Percentiles rank a stretch among this genome's conserved stretches.
phyloP scores from a whole-genome alignment of 2,797 vertebrate species.

The Arnoldichthys spilopterus region DNA sequence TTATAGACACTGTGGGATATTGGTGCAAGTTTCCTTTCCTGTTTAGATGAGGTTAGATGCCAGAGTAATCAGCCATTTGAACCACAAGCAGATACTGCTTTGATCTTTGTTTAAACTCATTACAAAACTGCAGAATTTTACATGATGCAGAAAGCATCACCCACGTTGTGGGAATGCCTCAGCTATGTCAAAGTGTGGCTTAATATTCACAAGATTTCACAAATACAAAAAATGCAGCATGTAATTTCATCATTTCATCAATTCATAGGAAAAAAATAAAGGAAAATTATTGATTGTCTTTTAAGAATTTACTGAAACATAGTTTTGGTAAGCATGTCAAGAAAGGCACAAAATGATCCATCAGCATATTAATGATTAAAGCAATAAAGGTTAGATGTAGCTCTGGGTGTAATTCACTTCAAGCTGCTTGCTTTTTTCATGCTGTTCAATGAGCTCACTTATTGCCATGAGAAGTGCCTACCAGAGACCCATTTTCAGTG shows the following conservation, averaged over 20 bases:
- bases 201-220: not conserved
- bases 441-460: conserved; percentile 53
- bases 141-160: conserved; percentile 32
- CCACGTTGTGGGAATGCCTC: not conserved
- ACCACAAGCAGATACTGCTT: conserved; percentile 36
- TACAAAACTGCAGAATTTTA: conserved; percentile 6
- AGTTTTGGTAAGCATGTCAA: not conserved
- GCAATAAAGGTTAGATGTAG: not conserved
- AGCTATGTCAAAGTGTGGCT: not conserved
- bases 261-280: not conserved
- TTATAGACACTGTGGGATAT: conserved; percentile 60
- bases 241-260: not conserved
- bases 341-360: not conserved
- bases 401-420: not conserved
- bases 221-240: not conserved
- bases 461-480: conserved; percentile 56
- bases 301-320: not conserved
- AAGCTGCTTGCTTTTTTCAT: not conserved
- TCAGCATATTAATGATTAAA: not conserved
- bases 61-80: conserved; percentile 37
- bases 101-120: conserved; percentile 37
- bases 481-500: conserved; percentile 75
- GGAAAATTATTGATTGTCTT: not conserved
- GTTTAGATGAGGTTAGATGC: conserved; percentile 44
- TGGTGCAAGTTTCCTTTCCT: conserved; percentile 44